These are phyloP conservation scores for Dione vanillae DNA, from an alignment of 2,888 invertebrate species.

Conservation along the genomic window DNA sequence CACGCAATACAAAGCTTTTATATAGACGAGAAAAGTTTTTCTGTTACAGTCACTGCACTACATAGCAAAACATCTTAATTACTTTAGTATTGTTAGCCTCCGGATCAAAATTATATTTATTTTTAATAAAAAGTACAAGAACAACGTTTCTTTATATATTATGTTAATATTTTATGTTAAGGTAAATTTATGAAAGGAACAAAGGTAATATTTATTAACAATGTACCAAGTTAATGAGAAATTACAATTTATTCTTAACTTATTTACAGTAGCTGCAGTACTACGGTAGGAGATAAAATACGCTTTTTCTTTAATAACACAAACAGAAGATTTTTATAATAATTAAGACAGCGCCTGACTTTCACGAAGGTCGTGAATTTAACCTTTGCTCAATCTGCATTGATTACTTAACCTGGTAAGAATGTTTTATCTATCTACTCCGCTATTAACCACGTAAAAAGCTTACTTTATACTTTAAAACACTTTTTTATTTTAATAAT, in stretches of 20 bases:
- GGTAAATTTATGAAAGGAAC: slow-evolving; percentile 6
- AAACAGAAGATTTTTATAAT: background rate
- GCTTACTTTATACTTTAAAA: no score
- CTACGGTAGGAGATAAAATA: background rate
- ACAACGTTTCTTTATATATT: slow-evolving; percentile 6
- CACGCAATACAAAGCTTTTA: slow-evolving; percentile 62
- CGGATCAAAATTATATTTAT: slow-evolving; percentile 3
- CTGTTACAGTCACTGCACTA: slow-evolving; percentile 3
- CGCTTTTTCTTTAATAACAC: background rate
- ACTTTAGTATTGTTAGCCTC: slow-evolving; percentile 12
- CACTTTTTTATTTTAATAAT: no score
- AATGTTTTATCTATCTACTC: no score
- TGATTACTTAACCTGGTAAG: no score
- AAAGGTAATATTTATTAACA: slow-evolving; percentile 18
- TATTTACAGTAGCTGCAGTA: background rate
- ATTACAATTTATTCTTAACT: slow-evolving; percentile 1
- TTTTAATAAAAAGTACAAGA: background rate
- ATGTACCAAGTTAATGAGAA: slow-evolving; percentile 6
- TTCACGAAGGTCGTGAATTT: no score
- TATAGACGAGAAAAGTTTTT: slow-evolving; percentile 3
- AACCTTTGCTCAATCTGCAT: no score
- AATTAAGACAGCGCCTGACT: no score
- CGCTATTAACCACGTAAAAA: no score
- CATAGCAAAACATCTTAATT: background rate
- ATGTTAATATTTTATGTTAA: slow-evolving; percentile 6